Conservation (phyloP, 2,797 vertebrate species). For the Notolabrus celidotus region DNA sequence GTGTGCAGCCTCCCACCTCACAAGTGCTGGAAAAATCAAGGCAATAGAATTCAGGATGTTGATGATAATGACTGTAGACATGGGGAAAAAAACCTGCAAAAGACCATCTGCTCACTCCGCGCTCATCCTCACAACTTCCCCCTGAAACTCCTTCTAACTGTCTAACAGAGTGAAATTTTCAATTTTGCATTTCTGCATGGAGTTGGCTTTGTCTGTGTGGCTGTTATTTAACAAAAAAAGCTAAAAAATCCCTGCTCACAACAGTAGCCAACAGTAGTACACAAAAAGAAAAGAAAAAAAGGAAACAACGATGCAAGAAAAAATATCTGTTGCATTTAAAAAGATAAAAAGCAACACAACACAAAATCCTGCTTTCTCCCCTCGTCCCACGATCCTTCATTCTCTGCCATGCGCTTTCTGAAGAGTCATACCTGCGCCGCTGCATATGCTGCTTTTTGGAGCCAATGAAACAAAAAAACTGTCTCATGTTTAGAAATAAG, state of each 20-base stretch:
- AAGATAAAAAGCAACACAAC: conserved; percentile 32
- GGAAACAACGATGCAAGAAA: conserved; percentile 44
- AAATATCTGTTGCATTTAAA: conserved; percentile 42
- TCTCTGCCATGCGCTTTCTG: conserved; percentile 63
- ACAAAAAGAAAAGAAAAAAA: conserved; percentile 59
- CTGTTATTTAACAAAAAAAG: conserved; percentile 50
- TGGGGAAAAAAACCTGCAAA: conserved; percentile 35
- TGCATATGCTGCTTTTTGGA: conserved; percentile 76
- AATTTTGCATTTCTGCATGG: conserved; percentile 81
- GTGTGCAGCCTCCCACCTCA: conserved; percentile 53
- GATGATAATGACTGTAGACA: conserved; percentile 36
- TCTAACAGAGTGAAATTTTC: conserved; percentile 62
- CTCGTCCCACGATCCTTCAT: conserved; percentile 49
- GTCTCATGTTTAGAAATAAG: conserved; percentile 60
- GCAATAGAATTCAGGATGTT: conserved; percentile 76
- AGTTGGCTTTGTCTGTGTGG: conserved; percentile 68
- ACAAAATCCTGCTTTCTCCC: conserved; percentile 46
- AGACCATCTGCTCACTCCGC: conserved; percentile 58
- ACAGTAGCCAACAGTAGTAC: conserved; percentile 70
- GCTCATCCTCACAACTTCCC: conserved; percentile 58
- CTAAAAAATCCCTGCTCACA: conserved; percentile 59
- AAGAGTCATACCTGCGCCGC: conserved; percentile 59
- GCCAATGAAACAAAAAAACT: conserved; percentile 67
- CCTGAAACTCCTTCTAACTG: conserved; percentile 61
- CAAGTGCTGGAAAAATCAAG: conserved; percentile 72